Percentiles rank a stretch among this genome's conserved stretches.
Conservation (phyloP, 2,888 invertebrate species). For the Taphrorychus bicolor region DNA sequence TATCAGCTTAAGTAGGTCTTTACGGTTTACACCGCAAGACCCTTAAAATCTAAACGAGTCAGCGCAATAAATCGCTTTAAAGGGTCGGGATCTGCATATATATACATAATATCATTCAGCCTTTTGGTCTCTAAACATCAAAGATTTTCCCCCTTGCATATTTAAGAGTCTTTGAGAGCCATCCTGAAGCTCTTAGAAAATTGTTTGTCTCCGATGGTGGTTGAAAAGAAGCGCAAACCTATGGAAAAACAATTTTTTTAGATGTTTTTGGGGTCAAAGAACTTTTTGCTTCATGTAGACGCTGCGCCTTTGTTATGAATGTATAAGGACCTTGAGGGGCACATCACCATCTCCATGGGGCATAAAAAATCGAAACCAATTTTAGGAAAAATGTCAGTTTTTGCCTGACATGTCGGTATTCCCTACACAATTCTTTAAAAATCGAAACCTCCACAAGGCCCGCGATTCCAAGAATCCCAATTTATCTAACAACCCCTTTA, state of each 20-base stretch:
- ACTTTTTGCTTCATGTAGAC: too few relatives aligned
- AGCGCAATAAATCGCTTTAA: slow-evolving; percentile 19
- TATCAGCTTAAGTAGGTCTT: background rate
- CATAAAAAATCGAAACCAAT: too few relatives aligned
- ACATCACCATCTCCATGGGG: too few relatives aligned
- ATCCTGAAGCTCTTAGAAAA: slow-evolving; percentile 3
- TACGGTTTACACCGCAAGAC: background rate
- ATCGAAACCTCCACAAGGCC: too few relatives aligned
- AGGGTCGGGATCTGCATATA: slow-evolving; percentile 15
- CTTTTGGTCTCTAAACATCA: slow-evolving; percentile 23
- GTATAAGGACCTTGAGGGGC: too few relatives aligned
- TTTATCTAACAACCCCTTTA: too few relatives aligned
- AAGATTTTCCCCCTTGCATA: slow-evolving; percentile 24
- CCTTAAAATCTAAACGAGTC: slow-evolving; percentile 22
- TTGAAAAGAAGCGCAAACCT: background rate
- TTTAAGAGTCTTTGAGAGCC: slow-evolving; percentile 23
- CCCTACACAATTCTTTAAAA: too few relatives aligned
- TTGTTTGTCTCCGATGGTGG: background rate
- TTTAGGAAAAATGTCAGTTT: too few relatives aligned
- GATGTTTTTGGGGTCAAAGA: too few relatives aligned
- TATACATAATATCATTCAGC: slow-evolving; percentile 22
- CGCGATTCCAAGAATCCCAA: too few relatives aligned
- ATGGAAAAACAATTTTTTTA: background rate
- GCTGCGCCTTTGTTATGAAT: too few relatives aligned
- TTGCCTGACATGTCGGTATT: too few relatives aligned